Evolutionary conservation across 2,113 vertebrate genomes (phyloP), one percentile per base, ranked within the genome.

Genomic region (Corythoichthys haematopterus): DNA sequence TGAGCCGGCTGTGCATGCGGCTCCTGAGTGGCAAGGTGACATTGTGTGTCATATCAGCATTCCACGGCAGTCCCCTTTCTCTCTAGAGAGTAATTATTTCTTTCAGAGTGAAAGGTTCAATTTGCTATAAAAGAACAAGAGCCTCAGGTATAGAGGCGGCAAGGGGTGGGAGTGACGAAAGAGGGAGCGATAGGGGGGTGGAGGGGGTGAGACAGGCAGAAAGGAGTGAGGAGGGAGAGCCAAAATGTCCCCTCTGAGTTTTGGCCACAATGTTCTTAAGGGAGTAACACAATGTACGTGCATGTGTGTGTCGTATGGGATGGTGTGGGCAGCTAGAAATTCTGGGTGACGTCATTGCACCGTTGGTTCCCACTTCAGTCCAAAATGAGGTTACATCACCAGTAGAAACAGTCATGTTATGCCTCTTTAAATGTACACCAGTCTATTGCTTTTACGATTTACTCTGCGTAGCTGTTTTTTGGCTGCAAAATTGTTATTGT

Each of bases 11-110:
- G 78, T 85, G 85, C 85, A 83, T 69, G 75, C 84, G 68, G 82
- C 74, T 86, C 80, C 89, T 88, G 91, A 89, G 78, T 90, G 93
- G 88, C 93, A 95, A 95, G 94, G 96, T 96, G 95, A 96, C 95
- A 92, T 93, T 94, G 94, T 84, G 84, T 90, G 92, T 93, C 91
- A 85, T 89, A 92, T 95, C 92, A 93, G 93, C 93, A 91, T 92
- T 94, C 91, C 66, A 12, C 79, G 85, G 91, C 93, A 76, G 92
- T 86, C 89, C 90, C 89, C 79, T 86, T 83, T 90, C 93, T 92
- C 93, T 91, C 76, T 87, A 1, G 93, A 93, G 93, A 93, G 95
- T 93, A 93, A 94, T 91, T 92, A 92, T 93, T 94, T 92, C 92
- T 93, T 92, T 92, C 86, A 85, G 92, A 92, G 91, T 83, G 82